Percentiles rank a stretch among this genome's conserved stretches.
These are phyloP conservation scores for Teleogryllus oceanicus DNA, from an alignment of 2,888 invertebrate species.

Conservation along the genomic window DNA sequence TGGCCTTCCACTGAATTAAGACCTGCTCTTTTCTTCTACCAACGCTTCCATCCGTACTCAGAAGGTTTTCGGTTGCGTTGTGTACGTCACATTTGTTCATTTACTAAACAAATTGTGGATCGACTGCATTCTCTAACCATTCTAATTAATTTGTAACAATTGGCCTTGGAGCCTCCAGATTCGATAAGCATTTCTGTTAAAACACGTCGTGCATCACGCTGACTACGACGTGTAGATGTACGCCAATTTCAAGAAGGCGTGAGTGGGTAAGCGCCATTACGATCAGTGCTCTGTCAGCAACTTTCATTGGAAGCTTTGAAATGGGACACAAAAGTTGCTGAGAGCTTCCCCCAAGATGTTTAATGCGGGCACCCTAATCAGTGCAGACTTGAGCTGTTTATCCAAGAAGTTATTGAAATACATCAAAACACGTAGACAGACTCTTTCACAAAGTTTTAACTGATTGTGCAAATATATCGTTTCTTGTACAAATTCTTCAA, in stretches of 20 bases:
- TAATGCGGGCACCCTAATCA: constrained; percentile 30
- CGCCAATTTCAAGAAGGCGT: constrained; percentile 36
- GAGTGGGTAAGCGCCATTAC: constrained; percentile 32
- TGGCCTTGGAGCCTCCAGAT: constrained; percentile 35
- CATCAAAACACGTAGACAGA: constrained; percentile 34
- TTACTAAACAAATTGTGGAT: constrained; percentile 35
- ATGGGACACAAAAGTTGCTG: constrained; percentile 33
- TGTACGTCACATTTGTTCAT: constrained; percentile 34
- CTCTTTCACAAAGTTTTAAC: constrained; percentile 37
- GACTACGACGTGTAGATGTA: constrained; percentile 27
- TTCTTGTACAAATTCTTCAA: constrained; percentile 30
- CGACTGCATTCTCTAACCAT: constrained; percentile 38
- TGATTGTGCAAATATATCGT: constrained; percentile 33
- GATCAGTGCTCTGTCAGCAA: constrained; percentile 37
- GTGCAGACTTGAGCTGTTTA: constrained; percentile 36
- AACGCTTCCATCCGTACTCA: constrained; percentile 37
- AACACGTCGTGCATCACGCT: constrained; percentile 35
- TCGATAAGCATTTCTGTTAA: constrained; percentile 38
- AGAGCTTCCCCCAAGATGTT: constrained; percentile 28
- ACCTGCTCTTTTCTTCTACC: constrained; percentile 32
- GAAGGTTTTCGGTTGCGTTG: constrained; percentile 35
- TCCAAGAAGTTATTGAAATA: constrained; percentile 39
- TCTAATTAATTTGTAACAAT: constrained; percentile 38
- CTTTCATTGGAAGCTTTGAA: constrained; percentile 29
- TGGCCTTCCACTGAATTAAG: not conserved